Evolutionary conservation across 2,888 invertebrate species (phyloP), one percentile per base, ranked within the genome.

Genomic region (Scelioninae gen. 1): DNA sequence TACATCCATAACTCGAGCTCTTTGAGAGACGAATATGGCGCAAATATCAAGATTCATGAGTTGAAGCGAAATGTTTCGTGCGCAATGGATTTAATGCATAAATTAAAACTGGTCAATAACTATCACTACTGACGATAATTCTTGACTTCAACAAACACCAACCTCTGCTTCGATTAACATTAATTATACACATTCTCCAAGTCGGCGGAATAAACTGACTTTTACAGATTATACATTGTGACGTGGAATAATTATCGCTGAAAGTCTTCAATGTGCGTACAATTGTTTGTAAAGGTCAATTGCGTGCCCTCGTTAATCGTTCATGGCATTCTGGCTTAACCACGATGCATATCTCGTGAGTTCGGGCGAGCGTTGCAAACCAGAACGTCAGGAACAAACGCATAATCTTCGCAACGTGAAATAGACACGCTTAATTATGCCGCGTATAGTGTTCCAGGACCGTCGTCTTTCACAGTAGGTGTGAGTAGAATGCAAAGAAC

Each of bases 241-340:
- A 9, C 5, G 32, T 16, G 31, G 29, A 0, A 60, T 66, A 60
- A 79, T 69, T 56, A 66, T 86, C 75, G 76, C 71, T 76, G 82
- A 84, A 84, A 78, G 65, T 81, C 23, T 51, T 75, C 62, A 40
- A 68, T 75, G 47, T 60, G 29, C 60, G 65, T 78, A 45, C 56
- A 49, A 82, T 83, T 85, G 84, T 86, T 82, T 79, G 80, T 31
- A 47, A 84, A 84, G 84, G 85, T 83, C 79, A 87, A 87, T 85
- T 87, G 86, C 84, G 80, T 84, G 88, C 84, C 85, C 88, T 85
- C 87, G 88, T 89, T 89, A 88, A 90, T 89, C 88, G 88, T 88
- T 89, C 88, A 86, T 85, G 84, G 84, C 53, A 75, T 72, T 80
- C 84, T 87, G 87, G 84, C 85, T 87, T 83, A 85, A 84, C 81